Base-by-base conservation (phyloP, 2,888 invertebrate genomes). In the Axea sp. region DNA sequence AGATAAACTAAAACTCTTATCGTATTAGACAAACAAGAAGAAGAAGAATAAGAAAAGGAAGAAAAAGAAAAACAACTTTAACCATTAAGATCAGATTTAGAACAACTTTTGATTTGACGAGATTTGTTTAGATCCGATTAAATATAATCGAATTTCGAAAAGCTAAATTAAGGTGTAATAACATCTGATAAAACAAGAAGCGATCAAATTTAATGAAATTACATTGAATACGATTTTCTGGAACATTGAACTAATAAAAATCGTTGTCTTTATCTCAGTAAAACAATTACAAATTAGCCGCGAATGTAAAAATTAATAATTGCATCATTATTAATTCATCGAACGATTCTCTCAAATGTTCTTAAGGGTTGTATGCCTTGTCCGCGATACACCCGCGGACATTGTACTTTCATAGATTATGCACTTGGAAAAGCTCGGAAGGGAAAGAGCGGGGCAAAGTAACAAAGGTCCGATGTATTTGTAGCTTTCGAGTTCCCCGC, bases 401-500 rank as follows among this genome's bases (percentile, higher is more conserved):
- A 53, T 43, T 12, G 35, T 1, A 30, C 31, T 39, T 62, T 39
- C 69, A 30, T 62, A 71, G 69, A 71, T 71, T 62, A 62, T 57
- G 49, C 45, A 49, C 45, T 45, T 24, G 62, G 15, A 26, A 64
- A 41, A 72, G 60, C 45, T 37, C 43, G 47, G 3, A 4, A n/a
- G 8, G 39, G 33, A 30, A 11, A 17, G 37, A 8, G 33, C 11
- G 35, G 47, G 24, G 39, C 33, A 55, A 59, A 47, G 45, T 24
- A 19, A 9, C 35, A 11, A 39, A 30, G 30, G 45, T 55, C 69
- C 53, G 71, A 41, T 8, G 64, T 64, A 37, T 64, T 74, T 75
- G 60, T 62, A 69, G 69, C 60, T 57, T 59, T 69, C 43, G 68
- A 37, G 71, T 73, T 65, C 49, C 64, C 68, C 53, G 41, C 39